These are phyloP conservation scores for Mesembrinibis cayennensis DNA, from an alignment of 2,113 vertebrate species.

Conservation along the genomic window DNA sequence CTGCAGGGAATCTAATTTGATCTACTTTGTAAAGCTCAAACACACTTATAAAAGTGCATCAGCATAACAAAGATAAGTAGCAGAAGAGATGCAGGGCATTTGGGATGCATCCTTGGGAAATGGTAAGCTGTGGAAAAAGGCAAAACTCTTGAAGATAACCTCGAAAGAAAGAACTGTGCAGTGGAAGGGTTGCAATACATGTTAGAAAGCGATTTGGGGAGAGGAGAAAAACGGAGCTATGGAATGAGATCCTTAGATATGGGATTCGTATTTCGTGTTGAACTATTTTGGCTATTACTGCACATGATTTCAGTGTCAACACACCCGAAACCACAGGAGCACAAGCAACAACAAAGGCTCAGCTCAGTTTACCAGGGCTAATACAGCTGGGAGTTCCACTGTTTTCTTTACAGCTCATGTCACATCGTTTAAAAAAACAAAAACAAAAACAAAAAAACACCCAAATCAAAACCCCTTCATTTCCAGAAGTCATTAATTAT, in stretches of 20 bases:
- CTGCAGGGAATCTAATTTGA: background rate
- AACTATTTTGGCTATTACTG: background rate
- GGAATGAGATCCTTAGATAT: background rate
- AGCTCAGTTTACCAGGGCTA: background rate
- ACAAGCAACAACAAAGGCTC: background rate
- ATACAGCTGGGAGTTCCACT: background rate
- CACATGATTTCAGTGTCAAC: constrained; percentile 4
- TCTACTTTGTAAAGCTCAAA: background rate
- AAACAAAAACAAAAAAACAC: background rate
- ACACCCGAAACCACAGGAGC: background rate
- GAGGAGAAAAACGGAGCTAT: background rate
- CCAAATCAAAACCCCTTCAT: constrained; percentile 5
- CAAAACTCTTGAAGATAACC: background rate
- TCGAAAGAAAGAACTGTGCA: background rate
- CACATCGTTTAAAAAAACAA: background rate
- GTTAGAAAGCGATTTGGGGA: background rate
- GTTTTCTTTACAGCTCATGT: constrained; percentile 22
- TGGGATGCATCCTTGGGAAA: background rate
- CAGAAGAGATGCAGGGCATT: background rate
- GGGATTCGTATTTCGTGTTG: background rate
- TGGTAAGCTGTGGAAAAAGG: background rate
- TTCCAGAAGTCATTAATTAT: constrained; percentile 20
- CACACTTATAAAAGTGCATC: background rate
- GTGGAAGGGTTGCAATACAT: background rate
- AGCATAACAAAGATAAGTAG: background rate